Conservation (phyloP, 1,140 invertebrate species). For the Littorina saxatilis region DNA sequence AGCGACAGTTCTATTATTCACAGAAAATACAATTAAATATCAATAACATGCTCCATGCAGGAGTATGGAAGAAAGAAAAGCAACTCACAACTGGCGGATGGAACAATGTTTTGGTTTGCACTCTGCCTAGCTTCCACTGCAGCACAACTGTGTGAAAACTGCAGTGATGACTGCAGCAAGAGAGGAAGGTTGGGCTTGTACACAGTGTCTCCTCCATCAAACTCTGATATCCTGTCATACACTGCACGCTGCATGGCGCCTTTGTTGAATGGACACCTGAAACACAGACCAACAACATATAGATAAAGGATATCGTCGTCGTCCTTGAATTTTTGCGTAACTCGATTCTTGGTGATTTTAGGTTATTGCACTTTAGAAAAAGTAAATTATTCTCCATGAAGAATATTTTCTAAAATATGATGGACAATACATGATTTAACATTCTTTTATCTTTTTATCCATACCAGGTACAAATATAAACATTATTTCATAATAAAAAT, state of each 20-base stretch:
- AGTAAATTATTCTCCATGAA: neutral
- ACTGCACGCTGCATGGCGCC: constrained; percentile 82
- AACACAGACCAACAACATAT: constrained; percentile 16
- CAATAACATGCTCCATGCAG: too few species aligned
- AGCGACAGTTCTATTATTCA: too few species aligned
- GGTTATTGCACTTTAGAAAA: neutral
- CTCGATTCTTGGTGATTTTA: neutral
- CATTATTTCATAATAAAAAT: too few species aligned
- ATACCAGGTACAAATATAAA: too few species aligned
- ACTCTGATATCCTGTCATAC: constrained; percentile 54
- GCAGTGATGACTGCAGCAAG: constrained; percentile 67
- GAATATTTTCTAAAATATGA: neutral
- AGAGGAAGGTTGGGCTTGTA: constrained; percentile 61
- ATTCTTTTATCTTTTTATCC: too few species aligned
- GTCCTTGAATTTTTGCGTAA: too few species aligned
- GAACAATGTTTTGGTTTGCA: neutral
- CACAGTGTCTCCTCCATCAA: constrained; percentile 38
- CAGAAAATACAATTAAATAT: too few species aligned
- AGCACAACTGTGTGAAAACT: constrained; percentile 67
- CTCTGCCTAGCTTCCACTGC: constrained; percentile 18
- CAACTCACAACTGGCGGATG: constrained; percentile 20
- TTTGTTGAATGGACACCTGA: constrained; percentile 80
- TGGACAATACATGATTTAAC: too few species aligned
- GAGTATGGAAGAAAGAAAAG: neutral
- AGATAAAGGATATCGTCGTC: neutral